Conservation (phyloP, 2,797 vertebrate genomes). For the Scyliorhinus canicula region DNA sequence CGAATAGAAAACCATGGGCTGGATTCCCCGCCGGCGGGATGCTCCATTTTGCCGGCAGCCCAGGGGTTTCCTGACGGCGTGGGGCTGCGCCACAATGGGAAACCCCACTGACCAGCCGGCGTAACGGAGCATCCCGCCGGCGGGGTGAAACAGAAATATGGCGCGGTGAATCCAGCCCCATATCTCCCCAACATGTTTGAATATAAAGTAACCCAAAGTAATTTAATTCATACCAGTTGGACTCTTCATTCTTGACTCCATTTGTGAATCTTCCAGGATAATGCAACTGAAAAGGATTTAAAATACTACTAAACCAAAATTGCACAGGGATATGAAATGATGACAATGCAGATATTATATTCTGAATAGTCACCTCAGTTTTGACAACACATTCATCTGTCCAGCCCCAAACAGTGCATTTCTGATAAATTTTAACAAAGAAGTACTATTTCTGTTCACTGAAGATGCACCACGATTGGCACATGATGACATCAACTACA, state of each 20-base stretch:
- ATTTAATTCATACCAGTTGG: constrained; percentile 5
- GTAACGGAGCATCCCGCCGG: no score
- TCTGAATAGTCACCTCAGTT: neutral
- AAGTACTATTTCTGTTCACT: neutral
- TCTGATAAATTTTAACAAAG: neutral
- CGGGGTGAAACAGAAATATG: no score
- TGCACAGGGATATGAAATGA: neutral
- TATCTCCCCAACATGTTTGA: neutral
- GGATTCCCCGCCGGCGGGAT: no score
- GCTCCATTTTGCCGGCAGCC: no score
- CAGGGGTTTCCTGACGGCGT: no score
- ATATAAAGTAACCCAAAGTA: neutral
- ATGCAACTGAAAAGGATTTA: neutral
- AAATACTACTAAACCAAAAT: neutral
- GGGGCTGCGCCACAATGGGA: no score
- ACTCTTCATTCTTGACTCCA: neutral
- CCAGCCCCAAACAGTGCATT: neutral
- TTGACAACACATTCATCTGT: neutral
- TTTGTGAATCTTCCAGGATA: neutral
- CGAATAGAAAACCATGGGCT: no score
- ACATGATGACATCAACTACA: neutral
- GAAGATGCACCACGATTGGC: neutral
- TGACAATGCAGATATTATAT: neutral
- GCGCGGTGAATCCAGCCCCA: no score
- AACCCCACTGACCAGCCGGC: no score